Conservation (phyloP, 2,113 vertebrate species). For the Rhadina sibilatrix region DNA sequence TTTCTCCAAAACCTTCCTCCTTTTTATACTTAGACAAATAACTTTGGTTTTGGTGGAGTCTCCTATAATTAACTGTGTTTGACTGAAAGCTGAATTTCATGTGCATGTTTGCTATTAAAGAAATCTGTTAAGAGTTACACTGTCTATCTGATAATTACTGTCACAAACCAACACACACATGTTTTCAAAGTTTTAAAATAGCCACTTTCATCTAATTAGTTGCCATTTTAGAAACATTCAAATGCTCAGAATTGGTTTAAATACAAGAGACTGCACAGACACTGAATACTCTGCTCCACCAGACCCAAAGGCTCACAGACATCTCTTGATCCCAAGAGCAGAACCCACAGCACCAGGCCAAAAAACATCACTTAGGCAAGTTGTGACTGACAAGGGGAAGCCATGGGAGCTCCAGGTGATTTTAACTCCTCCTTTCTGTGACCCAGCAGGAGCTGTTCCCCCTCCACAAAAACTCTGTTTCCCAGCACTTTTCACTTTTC, state of each 20-base stretch:
- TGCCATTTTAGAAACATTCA: not conserved
- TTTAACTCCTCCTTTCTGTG: not conserved
- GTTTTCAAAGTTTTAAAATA: not conserved
- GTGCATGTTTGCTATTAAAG: not conserved
- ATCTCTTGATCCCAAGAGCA: not conserved
- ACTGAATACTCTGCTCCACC: not conserved
- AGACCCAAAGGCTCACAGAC: not conserved
- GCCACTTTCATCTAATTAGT: not conserved
- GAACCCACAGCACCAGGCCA: not conserved
- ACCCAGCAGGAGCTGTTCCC: not conserved
- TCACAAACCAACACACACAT: not conserved
- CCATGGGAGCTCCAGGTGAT: not conserved
- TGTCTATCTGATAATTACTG: not conserved
- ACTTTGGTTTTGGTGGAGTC: conserved; percentile 24
- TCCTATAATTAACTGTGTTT: conserved; percentile 6
- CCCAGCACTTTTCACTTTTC: not conserved
- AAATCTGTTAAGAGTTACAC: conserved; percentile 5
- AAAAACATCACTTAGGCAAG: not conserved
- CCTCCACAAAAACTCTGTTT: not conserved
- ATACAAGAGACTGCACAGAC: not conserved
- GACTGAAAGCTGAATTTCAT: conserved; percentile 4
- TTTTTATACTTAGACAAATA: not conserved
- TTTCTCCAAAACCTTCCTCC: not conserved
- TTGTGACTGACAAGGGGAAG: not conserved
- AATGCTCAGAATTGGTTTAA: not conserved